A percentile compares a stretch with the other conserved stretches of the same genome.
Evolutionary conservation across 1,140 invertebrate genomes (phyloP).

Genomic region (Zaprionus ghesquierei): DNA sequence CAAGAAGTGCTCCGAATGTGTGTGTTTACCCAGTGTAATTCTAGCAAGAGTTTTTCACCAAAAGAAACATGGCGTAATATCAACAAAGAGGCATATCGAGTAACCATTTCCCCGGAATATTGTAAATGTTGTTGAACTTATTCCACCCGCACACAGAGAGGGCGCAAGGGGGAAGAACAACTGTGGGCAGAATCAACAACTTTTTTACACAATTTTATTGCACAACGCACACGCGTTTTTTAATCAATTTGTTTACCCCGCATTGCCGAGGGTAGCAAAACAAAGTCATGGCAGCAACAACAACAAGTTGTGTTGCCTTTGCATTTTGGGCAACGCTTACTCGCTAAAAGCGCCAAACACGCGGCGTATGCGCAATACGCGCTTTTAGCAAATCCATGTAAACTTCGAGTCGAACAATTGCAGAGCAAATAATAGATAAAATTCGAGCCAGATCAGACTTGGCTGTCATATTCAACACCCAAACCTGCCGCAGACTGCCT

Average conservation of each 20-base stretch:
- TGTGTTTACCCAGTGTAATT: constrained; percentile 25
- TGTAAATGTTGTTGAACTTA: constrained; percentile 8
- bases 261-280: constrained; percentile 41
- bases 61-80: not conserved
- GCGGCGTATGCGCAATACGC: constrained; percentile 63
- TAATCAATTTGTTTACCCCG: constrained; percentile 65
- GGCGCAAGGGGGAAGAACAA: constrained; percentile 2
- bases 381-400: constrained; percentile 68
- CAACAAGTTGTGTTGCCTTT: constrained; percentile 5
- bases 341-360: constrained; percentile 66
- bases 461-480: not conserved
- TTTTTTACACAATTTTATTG: constrained; percentile 31
- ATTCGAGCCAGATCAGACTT: constrained; percentile 18
- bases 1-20: not conserved
- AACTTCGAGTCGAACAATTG: constrained; percentile 32
- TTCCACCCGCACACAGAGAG: not conserved
- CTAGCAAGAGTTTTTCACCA: not conserved
- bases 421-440: constrained; percentile 61
- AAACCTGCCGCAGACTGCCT: constrained; percentile 46
- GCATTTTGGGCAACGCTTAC: not conserved
- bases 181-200: not conserved
- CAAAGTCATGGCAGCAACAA: constrained; percentile 56
- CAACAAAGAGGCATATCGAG: constrained; percentile 6
- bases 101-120: not conserved
- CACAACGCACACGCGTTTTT: constrained; percentile 59